Evolutionary conservation across 92 coral and sea anemone genomes (phyloP).

Genomic region (Diadumene lineata): DNA sequence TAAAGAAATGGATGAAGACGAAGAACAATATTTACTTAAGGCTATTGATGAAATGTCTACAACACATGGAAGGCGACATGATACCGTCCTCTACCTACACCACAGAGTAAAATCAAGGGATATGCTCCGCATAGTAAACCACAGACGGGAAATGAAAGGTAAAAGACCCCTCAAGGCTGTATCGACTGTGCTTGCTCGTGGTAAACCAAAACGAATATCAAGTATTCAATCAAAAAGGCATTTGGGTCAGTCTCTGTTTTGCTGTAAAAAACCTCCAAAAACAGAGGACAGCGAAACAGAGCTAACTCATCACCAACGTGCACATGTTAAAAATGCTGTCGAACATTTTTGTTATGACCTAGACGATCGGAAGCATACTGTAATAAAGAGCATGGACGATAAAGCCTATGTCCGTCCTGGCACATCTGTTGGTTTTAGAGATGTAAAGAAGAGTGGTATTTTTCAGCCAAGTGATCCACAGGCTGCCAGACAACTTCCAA

Average conservation of each 20-base stretch:
- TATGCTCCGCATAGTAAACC: conserved; percentile 58
- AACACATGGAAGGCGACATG: conserved; percentile 59
- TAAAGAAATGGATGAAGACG: conserved; percentile 47
- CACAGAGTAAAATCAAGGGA: conserved; percentile 53
- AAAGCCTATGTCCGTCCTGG: conserved; percentile 55
- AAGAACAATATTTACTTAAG: conserved; percentile 48
- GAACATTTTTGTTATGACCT: conserved; percentile 35
- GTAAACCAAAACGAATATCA: conserved; percentile 43
- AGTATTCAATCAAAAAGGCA: conserved; percentile 69
- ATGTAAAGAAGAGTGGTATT: conserved; percentile 39
- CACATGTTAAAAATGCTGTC: conserved; percentile 56
- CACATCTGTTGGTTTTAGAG: conserved; percentile 50
- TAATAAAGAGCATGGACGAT: conserved; percentile 45
- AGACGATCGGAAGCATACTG: conserved; percentile 40
- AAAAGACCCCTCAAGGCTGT: conserved; percentile 34
- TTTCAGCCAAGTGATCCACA: conserved; percentile 40
- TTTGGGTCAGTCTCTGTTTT: conserved; percentile 50
- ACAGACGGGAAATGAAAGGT: conserved; percentile 39
- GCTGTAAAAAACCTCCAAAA: conserved; percentile 63
- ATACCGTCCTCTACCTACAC: conserved; percentile 57
- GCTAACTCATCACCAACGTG: conserved; percentile 64
- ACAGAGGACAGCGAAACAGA: conserved; percentile 49
- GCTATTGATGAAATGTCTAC: conserved; percentile 58
- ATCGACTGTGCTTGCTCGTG: conserved; percentile 51
- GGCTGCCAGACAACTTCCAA: conserved; percentile 53